Evolutionary conservation across 1,140 invertebrate species (phyloP), one percentile per base, ranked within the genome.

Genomic region (Drosophila punjabiensis): DNA sequence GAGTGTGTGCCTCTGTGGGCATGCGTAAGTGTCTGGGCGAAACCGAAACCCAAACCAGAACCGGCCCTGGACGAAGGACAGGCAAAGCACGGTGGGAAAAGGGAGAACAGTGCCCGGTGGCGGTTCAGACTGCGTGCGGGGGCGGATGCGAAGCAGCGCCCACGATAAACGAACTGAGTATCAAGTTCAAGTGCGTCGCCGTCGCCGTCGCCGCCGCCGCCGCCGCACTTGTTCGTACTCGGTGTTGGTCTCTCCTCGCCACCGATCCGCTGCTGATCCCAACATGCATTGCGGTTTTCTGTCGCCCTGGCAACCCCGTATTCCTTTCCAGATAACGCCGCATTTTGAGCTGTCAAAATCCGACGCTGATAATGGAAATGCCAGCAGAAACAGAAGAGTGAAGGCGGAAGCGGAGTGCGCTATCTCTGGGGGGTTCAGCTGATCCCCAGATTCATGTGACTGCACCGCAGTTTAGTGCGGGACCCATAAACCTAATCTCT

Each of bases 151-250:
- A 32, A 43, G 53, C 63, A 43, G 53, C 63, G 63, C 39, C 63
- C 39, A 30, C 63, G 37, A 59, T 28, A 6, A 30, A 16, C 50
- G 16, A 33, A 18, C 30, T 13, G 30, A 33, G 67, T 78, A 85
- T 81, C 82, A 85, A 85, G 82, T 85, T 82, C 82, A 86, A 86
- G 82, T 78, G 81, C 81, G 71, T 48, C 41, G 47, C n/a, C n/a
- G n/a, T n/a, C n/a, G n/a, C 55, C 64, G 59, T 63, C 53, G 39
- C 53, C 55, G 63, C 69, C 48, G 77, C 65, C 53, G 35, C 65
- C 61, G 64, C 71, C 56, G 79, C 79, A 82, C 73, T 81, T 77
- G 79, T 73, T 61, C 60, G 48, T 33, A 18, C 52, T 53, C 8
- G 47, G 20, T 47, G 5, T 20, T 16, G 18, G 10, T 13, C 43